Evolutionary conservation across 2,113 vertebrate species (phyloP), one percentile per base, ranked within the genome.

Genomic region (Mandrillus leucophaeus): DNA sequence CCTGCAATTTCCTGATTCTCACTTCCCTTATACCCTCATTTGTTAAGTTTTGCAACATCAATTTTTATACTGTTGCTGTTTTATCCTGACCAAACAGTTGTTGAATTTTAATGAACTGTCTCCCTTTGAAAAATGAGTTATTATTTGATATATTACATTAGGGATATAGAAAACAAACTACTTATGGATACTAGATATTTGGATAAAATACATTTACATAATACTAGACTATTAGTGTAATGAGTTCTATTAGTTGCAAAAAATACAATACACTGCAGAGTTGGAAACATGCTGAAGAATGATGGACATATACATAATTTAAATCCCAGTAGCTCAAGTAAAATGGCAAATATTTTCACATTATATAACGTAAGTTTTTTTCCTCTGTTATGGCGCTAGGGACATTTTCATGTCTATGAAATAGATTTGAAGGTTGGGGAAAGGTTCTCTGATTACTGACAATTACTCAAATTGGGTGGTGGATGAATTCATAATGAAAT

Each of bases 81-180:
- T 98, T 98, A 98, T 98, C 98, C 98, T 96, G 90, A 96, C 96
- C 95, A 98, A 99, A 98, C 98, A 98, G 98, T 97, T 97, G 97
- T 96, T 98, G 98, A 98, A 98, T 99, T 98, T 98, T 98, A 99
- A 99, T 98, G 97, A 99, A 98, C 97, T 98, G 98, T 98, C 97
- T 98, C 96, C 90, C 95, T 98, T 98, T 99, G 98, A 99, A 98
- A 98, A 99, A 99, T 99, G 98, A 99, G 98, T 98, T 99, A 98
- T 98, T 98, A 96, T 98, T 98, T 99, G 98, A 98, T 98, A 98
- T 98, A 98, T 99, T 98, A 97, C 98, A 98, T 98, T 98, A 98
- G 98, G 98, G 97, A 98, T 78, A 59, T 96, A 97, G 98, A 98
- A 97, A 98, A 98, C 98, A 98, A 98, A 98, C 98, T 98, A 97